Evolutionary conservation across 2,888 invertebrate species (phyloP).

Genomic region (Luperina testacea): DNA sequence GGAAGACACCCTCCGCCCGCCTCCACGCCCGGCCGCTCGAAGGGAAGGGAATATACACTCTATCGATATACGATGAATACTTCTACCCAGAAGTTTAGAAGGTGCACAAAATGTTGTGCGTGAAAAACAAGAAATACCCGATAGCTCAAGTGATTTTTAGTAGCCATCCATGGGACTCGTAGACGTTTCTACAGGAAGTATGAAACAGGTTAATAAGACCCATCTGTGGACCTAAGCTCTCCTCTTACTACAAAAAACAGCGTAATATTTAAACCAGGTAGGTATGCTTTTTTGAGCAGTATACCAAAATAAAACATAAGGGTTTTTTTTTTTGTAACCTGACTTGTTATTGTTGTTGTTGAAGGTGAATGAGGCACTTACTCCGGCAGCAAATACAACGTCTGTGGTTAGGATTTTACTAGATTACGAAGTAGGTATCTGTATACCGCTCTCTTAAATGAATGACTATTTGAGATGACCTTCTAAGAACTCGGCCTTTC

Average conservation of each 20-base stretch:
- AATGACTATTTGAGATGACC: background rate
- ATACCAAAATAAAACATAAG: background rate
- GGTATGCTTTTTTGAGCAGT: background rate
- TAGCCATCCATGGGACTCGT: background rate
- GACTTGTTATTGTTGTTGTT: background rate
- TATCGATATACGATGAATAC: constrained; percentile 54
- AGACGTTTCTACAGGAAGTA: background rate
- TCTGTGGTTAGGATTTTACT: background rate
- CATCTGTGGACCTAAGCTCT: too few species aligned
- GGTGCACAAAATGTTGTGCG: too few species aligned
- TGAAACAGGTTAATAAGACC: background rate
- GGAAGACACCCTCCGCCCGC: constrained; percentile 76
- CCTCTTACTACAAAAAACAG: background rate
- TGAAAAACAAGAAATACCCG: too few species aligned
- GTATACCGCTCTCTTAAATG: background rate
- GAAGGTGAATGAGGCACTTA: background rate
- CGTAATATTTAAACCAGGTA: background rate
- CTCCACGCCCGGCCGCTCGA: constrained; percentile 59
- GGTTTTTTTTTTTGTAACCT: background rate
- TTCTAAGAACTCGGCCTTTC: background rate
- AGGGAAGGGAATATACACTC: constrained; percentile 51
- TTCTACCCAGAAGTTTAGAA: too few species aligned
- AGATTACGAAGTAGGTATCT: background rate
- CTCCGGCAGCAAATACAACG: background rate
- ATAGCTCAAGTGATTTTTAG: too few species aligned